Base-by-base conservation (phyloP, 2,888 invertebrate genomes). In the Deilephila elpenor region DNA sequence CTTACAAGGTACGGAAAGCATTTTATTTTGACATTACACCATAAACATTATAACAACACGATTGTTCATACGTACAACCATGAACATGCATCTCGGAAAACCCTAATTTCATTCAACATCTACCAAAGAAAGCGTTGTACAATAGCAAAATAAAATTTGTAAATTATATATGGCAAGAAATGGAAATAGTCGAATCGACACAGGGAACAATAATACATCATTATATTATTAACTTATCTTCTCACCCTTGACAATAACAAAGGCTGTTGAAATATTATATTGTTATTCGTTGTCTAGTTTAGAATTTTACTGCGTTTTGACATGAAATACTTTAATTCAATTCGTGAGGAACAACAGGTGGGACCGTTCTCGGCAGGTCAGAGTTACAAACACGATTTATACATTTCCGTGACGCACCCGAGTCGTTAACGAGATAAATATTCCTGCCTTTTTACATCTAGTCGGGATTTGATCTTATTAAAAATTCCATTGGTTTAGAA, bases 211-310 rank as follows among this genome's bases (percentile, higher is more conserved):
- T 92, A 91, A 92, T 93, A 92, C 89, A 87, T 93, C 93, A 94
- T 94, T 94, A 94, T 90, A 93, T 91, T 93, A 94, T 94, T 94
- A 94, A 93, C 89, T 89, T 91, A 93, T 89, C 93, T 93, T 92
- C 93, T 94, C 94, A 94, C 93, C 94, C 94, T 93, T 94, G 94
- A 94, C 94, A 91, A 86, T 81, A 93, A 94, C 94, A 94, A 94
- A 92, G 90, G 87, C 82, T 88, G 91, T 93, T 93, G 93, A 93
- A 93, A 92, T 89, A 88, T 92, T 83, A 93, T 93, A 92, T 93
- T 90, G 91, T 93, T 92, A 93, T 93, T 89, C 88, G 84, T 84
- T 81, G 85, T 86, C 82, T 86, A 86, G 83, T 86, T 80, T 64
- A 78, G 82, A 81, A 85, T 88, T 89, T 93, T 92, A 94, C 87